Evolutionary conservation across 2,113 vertebrate species (phyloP), one percentile per base, ranked within the genome.

Genomic region (Aramus guarauna): DNA sequence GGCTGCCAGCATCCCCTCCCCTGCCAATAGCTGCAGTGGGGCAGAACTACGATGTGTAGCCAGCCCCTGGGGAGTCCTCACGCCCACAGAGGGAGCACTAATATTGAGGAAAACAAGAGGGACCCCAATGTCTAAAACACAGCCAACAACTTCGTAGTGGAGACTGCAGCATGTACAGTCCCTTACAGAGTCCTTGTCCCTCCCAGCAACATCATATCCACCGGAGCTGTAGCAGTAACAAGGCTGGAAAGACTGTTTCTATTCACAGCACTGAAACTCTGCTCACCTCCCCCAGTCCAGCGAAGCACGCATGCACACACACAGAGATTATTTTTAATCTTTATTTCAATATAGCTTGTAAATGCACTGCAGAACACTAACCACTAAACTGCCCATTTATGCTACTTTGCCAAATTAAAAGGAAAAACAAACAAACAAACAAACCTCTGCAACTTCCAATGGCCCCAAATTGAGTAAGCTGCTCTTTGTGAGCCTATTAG

Each of bases 401-500:
- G 19, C 36, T 53, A 37, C 43, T 81, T 4, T 36, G 27, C 47
- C 36, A 56, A 30, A 48, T 43, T 43, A 72, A 63, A 76, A 59
- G 12, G 3, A 58, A 73, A 83, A 85, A 77, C 19, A 69, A 77
- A 36, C 16, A 77, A 50, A 20, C 30, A 69, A 39, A 63, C 50
- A 29, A 0, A n/a, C 22, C 77, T 84, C 78, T 73, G 47, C 76
- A 87, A 43, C 16, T 60, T 95, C 80, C 69, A 78, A 72, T 2
- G 7, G 77, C 66, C 67, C 59, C 26, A 80, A 71, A 95, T 59
- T 27, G 64, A 91, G 67, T 73, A 85, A 66, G 52, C 56, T 75
- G 69, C 69, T 90, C 81, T 94, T 95, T 93, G 73, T 96, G 91
- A 95, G 84, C 84, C 76, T 79, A 89, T 96, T 96, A 96, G 80